Evolutionary conservation across 2,113 vertebrate genomes (phyloP).

Genomic region (Blennius ocellaris): DNA sequence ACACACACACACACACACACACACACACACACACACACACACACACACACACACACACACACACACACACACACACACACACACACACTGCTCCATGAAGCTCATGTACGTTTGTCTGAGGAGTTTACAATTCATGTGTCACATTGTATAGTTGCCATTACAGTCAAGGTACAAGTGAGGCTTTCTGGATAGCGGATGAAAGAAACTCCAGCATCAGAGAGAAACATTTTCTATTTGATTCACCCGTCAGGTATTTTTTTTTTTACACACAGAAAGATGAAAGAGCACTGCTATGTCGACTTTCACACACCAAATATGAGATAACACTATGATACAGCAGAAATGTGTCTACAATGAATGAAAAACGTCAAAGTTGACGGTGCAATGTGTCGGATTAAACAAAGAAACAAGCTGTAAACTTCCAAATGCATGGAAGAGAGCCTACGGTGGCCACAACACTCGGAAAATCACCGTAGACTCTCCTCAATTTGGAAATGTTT

Average conservation of each 20-base stretch:
- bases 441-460: too few species aligned
- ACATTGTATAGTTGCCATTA: constrained; percentile 33
- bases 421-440: too few species aligned
- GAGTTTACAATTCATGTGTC: constrained; percentile 54
- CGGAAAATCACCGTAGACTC: too few species aligned
- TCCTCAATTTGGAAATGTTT: too few species aligned
- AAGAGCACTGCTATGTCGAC: constrained; percentile 13
- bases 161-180: constrained; percentile 31
- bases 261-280: constrained; percentile 47
- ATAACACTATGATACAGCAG: constrained; percentile 36
- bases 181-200: constrained; percentile 30
- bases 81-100: constrained; percentile 18
- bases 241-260: constrained; percentile 2
- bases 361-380: constrained; percentile 18
- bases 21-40: too few species aligned
- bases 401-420: too few species aligned
- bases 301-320: constrained; percentile 26
- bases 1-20: too few species aligned
- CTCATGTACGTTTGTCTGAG: constrained; percentile 30
- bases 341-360: constrained; percentile 12
- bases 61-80: constrained; percentile 14
- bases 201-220: constrained; percentile 50
- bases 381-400: too few species aligned
- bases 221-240: constrained; percentile 18
- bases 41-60: too few species aligned